A percentile compares a stretch with the other conserved stretches of the same genome.
Conservation (phyloP, 2,113 vertebrate genomes). For the Egretta garzetta region DNA sequence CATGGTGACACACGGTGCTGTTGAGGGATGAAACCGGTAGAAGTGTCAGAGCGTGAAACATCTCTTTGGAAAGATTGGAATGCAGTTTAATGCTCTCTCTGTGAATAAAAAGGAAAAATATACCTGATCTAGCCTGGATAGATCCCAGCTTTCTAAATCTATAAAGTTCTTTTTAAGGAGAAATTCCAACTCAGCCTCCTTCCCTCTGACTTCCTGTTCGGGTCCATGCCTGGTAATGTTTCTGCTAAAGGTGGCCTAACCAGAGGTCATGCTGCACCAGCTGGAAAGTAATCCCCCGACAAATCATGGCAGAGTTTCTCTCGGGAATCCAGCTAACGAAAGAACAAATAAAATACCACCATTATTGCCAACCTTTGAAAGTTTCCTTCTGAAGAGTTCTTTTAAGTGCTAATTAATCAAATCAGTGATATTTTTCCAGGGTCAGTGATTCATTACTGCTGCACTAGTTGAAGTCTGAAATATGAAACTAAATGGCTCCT, state of each 20-base stretch:
- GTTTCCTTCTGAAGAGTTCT: conserved; percentile 25
- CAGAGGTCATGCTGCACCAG: neutral
- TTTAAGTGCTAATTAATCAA: conserved; percentile 65
- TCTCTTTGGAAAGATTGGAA: neutral
- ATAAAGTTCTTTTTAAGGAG: neutral
- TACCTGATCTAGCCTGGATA: neutral
- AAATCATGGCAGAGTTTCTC: neutral
- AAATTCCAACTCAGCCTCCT: neutral
- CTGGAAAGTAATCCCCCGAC: neutral
- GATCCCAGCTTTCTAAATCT: neutral
- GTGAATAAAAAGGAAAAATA: neutral
- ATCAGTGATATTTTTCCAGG: conserved; percentile 62
- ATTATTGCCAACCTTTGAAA: conserved; percentile 44
- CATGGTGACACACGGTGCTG: accelerated
- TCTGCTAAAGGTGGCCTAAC: neutral
- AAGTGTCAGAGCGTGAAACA: neutral
- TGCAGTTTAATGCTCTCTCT: neutral
- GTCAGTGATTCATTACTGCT: conserved; percentile 56
- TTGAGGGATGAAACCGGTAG: neutral
- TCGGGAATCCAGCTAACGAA: neutral
- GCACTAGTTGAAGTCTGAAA: conserved; percentile 4
- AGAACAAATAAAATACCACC: conserved; percentile 52
- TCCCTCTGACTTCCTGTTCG: neutral
- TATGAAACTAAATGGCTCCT: conserved; percentile 3
- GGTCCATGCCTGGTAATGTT: accelerated